Evolutionary conservation across 2,113 vertebrate species (phyloP).

Genomic region (Mobula birostris): DNA sequence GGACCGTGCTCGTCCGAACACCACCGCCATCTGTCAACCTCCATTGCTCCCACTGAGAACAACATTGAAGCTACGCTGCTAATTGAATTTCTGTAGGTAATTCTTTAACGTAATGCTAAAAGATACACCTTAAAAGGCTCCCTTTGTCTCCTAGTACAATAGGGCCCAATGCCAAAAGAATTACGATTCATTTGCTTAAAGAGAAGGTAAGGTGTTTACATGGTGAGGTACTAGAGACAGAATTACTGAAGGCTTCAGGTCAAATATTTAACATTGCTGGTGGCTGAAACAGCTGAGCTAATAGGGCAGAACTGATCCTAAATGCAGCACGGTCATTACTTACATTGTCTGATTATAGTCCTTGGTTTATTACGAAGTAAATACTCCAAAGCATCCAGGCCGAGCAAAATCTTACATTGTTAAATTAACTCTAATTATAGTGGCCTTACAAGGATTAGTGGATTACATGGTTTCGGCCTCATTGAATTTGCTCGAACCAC

Average conservation of each 20-base stretch:
- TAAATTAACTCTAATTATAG: constrained; percentile 4
- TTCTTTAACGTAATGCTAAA: background rate
- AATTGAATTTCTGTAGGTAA: background rate
- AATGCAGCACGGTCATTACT: background rate
- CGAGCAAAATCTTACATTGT: background rate
- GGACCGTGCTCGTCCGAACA: background rate
- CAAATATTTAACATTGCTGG: background rate
- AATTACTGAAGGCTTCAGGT: background rate
- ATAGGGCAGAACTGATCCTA: background rate
- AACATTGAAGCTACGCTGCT: background rate
- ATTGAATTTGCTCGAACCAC: background rate
- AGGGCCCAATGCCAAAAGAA: background rate
- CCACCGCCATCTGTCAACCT: background rate
- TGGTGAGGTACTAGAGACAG: background rate
- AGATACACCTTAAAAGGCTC: background rate
- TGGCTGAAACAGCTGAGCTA: background rate
- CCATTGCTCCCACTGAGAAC: background rate
- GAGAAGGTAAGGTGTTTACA: background rate
- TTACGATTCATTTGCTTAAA: background rate
- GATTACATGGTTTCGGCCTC: background rate
- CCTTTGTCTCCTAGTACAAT: background rate
- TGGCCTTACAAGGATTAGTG: background rate
- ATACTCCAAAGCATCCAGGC: background rate
- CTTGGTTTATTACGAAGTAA: background rate
- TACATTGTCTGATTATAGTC: background rate